Conservation (phyloP, 2,797 vertebrate genomes). For the Neoniphon sammara region DNA sequence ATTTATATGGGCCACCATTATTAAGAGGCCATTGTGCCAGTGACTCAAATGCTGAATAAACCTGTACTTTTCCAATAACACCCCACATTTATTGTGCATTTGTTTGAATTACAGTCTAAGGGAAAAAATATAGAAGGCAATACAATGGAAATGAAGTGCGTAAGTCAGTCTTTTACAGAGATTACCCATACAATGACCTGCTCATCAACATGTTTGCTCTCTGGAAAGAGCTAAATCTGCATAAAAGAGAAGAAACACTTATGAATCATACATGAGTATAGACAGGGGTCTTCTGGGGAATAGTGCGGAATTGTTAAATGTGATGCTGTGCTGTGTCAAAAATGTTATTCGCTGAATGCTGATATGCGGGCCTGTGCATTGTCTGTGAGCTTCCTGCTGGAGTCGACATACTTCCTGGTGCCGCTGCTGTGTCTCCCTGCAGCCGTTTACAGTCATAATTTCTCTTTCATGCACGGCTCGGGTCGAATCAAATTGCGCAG, state of each 20-base stretch:
- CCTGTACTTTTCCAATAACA: neutral
- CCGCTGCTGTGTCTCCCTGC: neutral
- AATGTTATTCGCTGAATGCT: constrained; percentile 48
- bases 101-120: constrained; percentile 14
- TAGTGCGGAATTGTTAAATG: constrained; percentile 56
- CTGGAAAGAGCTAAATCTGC: constrained; percentile 55
- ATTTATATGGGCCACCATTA: neutral
- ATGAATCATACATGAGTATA: constrained; percentile 68
- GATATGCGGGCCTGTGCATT: constrained; percentile 26
- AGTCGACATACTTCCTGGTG: constrained; percentile 18
- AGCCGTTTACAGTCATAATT: neutral
- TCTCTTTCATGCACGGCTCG: no score
- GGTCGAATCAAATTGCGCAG: constrained; percentile 3
- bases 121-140: neutral
- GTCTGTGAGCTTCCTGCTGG: constrained; percentile 27
- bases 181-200: constrained; percentile 69
- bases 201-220: constrained; percentile 64
- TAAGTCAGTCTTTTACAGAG: constrained; percentile 43
- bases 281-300: constrained; percentile 47
- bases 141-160: constrained; percentile 40
- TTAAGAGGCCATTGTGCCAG: neutral
- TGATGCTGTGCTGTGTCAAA: constrained; percentile 41
- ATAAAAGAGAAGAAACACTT: constrained; percentile 55
- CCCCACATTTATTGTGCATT: neutral
- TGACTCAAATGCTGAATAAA: neutral